Evolutionary conservation across 2,113 vertebrate species (phyloP).

Genomic region (Atractosteus spatula): DNA sequence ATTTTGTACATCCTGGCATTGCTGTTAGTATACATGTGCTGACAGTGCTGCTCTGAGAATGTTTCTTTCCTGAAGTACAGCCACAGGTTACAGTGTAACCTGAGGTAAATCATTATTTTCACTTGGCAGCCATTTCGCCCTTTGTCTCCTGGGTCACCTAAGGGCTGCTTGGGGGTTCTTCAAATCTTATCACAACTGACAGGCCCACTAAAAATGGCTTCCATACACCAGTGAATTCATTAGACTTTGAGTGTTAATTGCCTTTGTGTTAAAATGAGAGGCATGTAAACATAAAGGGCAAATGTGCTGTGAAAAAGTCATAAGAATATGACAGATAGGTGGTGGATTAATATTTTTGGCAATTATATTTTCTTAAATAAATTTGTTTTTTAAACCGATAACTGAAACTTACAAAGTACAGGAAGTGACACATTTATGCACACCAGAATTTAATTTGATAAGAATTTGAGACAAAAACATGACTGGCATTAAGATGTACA

Average conservation of each 20-base stretch:
- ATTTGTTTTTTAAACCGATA: too few species aligned
- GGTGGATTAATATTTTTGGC: not conserved
- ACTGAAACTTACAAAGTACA: not conserved
- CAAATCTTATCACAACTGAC: not conserved
- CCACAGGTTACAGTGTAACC: not conserved
- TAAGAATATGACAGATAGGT: too few species aligned
- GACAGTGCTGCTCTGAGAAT: not conserved
- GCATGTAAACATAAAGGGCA: not conserved
- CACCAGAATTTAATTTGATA: not conserved
- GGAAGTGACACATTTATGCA: not conserved
- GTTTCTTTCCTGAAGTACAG: not conserved
- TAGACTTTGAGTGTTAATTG: not conserved
- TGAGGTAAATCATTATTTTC: not conserved
- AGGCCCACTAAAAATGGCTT: not conserved
- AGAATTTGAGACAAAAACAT: not conserved
- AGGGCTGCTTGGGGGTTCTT: not conserved
- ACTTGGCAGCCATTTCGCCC: not conserved
- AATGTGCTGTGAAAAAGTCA: not conserved
- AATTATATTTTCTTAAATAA: not conserved
- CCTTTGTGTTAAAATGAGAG: not conserved
- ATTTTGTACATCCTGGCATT: not conserved
- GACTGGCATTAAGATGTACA: constrained; percentile 2
- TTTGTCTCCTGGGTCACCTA: not conserved
- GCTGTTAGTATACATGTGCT: not conserved
- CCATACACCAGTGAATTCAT: not conserved